phyloP scores from a whole-genome alignment of 2,888 invertebrate species.

The Pseudococcus viburni region DNA sequence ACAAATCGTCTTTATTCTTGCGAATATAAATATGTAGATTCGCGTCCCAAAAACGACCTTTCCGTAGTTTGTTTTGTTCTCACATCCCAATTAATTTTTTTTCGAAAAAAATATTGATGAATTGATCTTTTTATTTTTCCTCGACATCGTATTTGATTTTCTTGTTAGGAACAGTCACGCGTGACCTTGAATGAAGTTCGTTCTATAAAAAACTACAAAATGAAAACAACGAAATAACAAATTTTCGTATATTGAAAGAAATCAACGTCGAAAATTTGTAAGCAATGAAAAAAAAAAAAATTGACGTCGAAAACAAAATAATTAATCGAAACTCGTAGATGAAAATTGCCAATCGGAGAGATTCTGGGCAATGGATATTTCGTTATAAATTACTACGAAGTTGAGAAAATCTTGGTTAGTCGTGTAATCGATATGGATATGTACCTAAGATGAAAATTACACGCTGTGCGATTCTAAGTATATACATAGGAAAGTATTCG shows the following conservation, averaged over 20 bases:
- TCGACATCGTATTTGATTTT: neutral
- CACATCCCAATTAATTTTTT: too few relatives aligned
- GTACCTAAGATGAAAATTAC: neutral
- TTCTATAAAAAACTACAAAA: neutral
- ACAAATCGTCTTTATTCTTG: too few relatives aligned
- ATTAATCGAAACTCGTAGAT: neutral
- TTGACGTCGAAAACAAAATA: neutral
- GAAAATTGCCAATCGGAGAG: neutral
- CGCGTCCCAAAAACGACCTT: too few relatives aligned
- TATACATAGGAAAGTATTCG: neutral
- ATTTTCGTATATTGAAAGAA: neutral
- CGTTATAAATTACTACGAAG: neutral
- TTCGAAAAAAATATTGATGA: neutral
- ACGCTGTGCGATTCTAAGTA: neutral
- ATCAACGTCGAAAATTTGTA: neutral
- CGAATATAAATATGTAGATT: too few relatives aligned
- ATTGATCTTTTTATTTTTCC: neutral
- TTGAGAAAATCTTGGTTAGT: neutral
- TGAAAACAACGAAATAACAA: neutral
- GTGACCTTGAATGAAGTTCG: neutral
- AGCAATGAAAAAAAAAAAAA: neutral
- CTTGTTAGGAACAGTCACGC: neutral
- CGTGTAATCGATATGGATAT: neutral
- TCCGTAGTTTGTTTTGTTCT: too few relatives aligned
- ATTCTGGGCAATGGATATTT: neutral